Evolutionary conservation across 2,797 vertebrate species (phyloP).

Genomic region (Liasis olivaceus): DNA sequence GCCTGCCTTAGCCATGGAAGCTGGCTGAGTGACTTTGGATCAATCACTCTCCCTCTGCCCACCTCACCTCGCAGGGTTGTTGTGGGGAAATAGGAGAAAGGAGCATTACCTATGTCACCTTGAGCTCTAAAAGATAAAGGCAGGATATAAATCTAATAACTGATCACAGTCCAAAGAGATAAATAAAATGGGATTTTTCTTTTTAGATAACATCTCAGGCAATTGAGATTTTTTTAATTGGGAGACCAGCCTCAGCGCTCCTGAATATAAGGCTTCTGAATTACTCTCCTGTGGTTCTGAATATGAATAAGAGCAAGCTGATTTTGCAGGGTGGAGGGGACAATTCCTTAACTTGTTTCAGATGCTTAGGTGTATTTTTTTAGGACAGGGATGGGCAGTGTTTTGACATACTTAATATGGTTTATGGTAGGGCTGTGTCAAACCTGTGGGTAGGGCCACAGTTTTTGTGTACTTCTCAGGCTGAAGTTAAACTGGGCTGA

Average conservation of each 20-base stretch:
- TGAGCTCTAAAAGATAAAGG: background rate
- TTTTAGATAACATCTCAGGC: background rate
- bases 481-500: background rate
- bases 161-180: background rate
- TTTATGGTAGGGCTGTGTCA: background rate
- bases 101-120: background rate
- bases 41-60: background rate
- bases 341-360: background rate
- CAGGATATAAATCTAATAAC: background rate
- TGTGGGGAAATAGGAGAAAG: background rate
- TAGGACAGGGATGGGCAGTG: background rate
- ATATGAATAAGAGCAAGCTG: background rate
- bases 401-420: background rate
- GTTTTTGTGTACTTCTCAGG: background rate
- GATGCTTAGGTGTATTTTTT: background rate
- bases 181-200: background rate
- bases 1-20: background rate
- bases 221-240: background rate
- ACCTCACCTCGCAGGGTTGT: background rate
- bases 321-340: background rate
- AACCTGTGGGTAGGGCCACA: background rate
- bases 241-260: too few relatives aligned
- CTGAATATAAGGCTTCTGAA: background rate
- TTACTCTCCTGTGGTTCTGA: background rate
- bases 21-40: background rate